Percentiles rank a stretch among this genome's conserved stretches.
phyloP scores from a whole-genome alignment of 2,797 vertebrate species.

The Tadarida brasiliensis region DNA sequence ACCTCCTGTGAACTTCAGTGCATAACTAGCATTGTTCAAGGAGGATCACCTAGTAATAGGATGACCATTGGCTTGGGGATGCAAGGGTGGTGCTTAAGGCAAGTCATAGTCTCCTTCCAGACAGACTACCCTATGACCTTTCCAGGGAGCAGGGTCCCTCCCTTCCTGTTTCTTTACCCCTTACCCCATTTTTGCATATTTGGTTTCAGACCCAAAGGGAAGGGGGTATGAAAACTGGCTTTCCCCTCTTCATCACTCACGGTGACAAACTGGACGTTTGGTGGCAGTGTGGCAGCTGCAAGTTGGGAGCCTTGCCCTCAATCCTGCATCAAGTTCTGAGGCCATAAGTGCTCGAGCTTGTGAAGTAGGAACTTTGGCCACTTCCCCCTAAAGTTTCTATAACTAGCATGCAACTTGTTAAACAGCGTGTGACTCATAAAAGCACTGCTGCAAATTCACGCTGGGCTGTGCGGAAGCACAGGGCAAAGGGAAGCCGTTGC shows the following conservation, averaged over 20 bases:
- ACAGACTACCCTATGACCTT: background rate
- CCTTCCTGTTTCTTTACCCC: background rate
- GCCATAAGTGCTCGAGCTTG: background rate
- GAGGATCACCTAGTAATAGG: background rate
- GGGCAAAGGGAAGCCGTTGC: background rate
- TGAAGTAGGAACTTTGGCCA: constrained; percentile 34
- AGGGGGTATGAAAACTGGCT: background rate
- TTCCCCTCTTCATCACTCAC: background rate
- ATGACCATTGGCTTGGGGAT: background rate
- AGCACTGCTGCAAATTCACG: background rate
- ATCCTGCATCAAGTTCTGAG: background rate
- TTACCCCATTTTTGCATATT: background rate
- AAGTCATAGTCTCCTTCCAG: background rate
- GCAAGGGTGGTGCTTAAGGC: background rate
- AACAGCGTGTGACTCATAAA: background rate
- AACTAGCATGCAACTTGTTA: constrained; percentile 32
- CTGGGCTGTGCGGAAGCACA: background rate
- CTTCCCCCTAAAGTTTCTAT: background rate
- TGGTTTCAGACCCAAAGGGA: background rate
- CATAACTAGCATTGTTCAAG: background rate
- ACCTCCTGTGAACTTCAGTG: background rate
- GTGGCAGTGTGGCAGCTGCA: background rate
- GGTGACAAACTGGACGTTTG: background rate
- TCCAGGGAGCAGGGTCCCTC: background rate
- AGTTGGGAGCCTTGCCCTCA: background rate